Evolutionary conservation across 2,888 invertebrate genomes (phyloP).

Genomic region (Spicauda simplicius): DNA sequence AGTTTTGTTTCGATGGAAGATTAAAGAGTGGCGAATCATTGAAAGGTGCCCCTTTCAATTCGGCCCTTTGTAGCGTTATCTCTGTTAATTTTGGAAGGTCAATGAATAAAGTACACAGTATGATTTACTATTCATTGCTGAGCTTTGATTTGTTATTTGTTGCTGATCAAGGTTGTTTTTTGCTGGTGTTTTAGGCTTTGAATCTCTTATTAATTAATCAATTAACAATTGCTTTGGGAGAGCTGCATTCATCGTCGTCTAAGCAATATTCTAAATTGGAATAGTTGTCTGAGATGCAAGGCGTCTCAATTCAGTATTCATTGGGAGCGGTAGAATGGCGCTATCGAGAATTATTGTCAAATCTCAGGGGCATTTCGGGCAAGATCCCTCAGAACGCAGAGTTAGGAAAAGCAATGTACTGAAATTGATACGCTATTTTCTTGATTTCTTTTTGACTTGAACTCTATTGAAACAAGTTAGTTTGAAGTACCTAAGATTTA

Average conservation of each 20-base stretch:
- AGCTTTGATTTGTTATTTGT: conserved; percentile 60
- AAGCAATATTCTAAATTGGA: conserved; percentile 80
- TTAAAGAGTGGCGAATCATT: conserved; percentile 79
- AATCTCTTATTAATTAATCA: conserved; percentile 2
- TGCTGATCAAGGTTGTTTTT: conserved; percentile 39
- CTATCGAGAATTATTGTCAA: conserved; percentile 79
- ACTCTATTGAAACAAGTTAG: too few species aligned
- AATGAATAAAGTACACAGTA: conserved; percentile 75
- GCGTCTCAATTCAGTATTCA: conserved; percentile 76
- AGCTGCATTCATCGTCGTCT: conserved; percentile 43
- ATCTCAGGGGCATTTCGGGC: conserved; percentile 73
- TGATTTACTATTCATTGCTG: conserved; percentile 68
- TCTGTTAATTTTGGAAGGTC: conserved; percentile 78
- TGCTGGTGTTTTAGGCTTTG: background rate
- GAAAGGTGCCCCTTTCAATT: conserved; percentile 74
- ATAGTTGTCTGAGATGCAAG: conserved; percentile 67
- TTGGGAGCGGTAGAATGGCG: conserved; percentile 71
- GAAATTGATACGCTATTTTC: background rate
- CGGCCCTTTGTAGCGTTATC: conserved; percentile 73
- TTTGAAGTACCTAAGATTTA: too few species aligned
- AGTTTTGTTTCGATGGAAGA: conserved; percentile 82
- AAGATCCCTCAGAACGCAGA: conserved; percentile 49
- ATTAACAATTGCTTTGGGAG: conserved; percentile 25
- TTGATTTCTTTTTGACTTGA: background rate
- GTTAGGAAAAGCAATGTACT: conserved; percentile 47